Evolutionary conservation across 2,888 invertebrate species (phyloP).

Genomic region (Nasonia oneida): DNA sequence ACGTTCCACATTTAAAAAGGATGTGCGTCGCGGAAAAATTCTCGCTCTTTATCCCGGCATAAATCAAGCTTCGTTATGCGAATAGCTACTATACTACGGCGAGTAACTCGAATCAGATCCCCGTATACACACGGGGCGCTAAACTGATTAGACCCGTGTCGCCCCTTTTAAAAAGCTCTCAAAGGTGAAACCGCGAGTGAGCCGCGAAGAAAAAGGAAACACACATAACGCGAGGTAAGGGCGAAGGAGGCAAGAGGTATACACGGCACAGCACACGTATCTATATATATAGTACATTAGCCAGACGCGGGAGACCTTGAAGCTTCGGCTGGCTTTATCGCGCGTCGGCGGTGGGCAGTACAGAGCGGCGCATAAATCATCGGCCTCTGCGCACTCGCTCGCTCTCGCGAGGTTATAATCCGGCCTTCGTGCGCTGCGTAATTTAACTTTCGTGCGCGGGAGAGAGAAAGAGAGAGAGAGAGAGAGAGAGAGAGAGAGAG

Average conservation of each 20-base stretch:
- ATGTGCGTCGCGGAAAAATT: too few species aligned
- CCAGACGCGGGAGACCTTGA: conserved; percentile 22
- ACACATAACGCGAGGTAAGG: background rate
- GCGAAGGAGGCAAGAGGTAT: background rate
- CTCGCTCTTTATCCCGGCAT: background rate
- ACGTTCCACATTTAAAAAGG: too few species aligned
- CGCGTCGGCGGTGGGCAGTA: background rate
- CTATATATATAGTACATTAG: background rate
- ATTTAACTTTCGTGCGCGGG: conserved; percentile 65
- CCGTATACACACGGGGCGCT: background rate
- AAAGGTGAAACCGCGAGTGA: background rate
- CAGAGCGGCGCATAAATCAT: conserved; percentile 36
- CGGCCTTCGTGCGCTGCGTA: conserved; percentile 67
- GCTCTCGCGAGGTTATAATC: conserved; percentile 19
- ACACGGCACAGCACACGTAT: background rate
- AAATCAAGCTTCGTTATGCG: background rate
- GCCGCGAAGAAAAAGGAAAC: background rate
- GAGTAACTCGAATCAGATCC: background rate
- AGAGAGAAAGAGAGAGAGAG: conserved; percentile 33
- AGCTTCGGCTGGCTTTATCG: conserved; percentile 32
- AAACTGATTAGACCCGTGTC: background rate
- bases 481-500: conserved; percentile 39
- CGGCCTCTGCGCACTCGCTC: background rate
- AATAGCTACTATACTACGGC: background rate
- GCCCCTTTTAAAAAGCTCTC: background rate